Base-by-base conservation (phyloP, 2,113 vertebrate species). In the Phoenicopterus ruber region DNA sequence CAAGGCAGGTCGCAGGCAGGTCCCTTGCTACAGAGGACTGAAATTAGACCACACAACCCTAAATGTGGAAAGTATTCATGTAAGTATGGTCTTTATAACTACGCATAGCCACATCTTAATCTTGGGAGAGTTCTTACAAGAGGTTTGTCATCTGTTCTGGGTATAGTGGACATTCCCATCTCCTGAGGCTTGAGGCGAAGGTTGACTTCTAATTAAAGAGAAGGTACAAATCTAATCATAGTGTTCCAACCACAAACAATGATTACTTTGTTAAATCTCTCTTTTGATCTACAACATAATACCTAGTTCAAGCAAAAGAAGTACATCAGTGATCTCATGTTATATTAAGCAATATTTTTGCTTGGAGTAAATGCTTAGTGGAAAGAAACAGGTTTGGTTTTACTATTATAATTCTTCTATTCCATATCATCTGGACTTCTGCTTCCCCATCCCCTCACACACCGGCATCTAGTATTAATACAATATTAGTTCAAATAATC, bases 161-260 rank as follows among this genome's bases (percentile, higher is more conserved):
- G 1, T 84, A 0, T 25, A 31, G 50, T 78, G 72, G 34, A 34
- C 46, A 31, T 71, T 84, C 31, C 38, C 18, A 7, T 50, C 72
- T 89, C 42, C 47, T 59, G 15, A 81, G n/a, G 32, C 44, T 58
- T 92, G 55, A 65, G 40, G 16, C 78, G 76, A 76, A 90, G 57
- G 24, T 32, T 92, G 63, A 31, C 31, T 88, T 93, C 8, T 90
- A 85, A 91, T 96, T 90, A 90, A 87, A 77, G 69, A 90, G 81
- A 61, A 87, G 34, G 32, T 86, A 13, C 44, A 85, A n/a, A 77
- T 94, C 59, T 88, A 85, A 76, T 85, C 31, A 71, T 71, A 62
- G 6, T 72, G 40, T 89, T 93, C 18, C 17, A 82, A 42, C 28
- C 26, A 50, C 52, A 89, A 52, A 57, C 34, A 94, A 3, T 49